Evolutionary conservation across 2,113 vertebrate genomes (phyloP).

Genomic region (Pyxicephalus adspersus): DNA sequence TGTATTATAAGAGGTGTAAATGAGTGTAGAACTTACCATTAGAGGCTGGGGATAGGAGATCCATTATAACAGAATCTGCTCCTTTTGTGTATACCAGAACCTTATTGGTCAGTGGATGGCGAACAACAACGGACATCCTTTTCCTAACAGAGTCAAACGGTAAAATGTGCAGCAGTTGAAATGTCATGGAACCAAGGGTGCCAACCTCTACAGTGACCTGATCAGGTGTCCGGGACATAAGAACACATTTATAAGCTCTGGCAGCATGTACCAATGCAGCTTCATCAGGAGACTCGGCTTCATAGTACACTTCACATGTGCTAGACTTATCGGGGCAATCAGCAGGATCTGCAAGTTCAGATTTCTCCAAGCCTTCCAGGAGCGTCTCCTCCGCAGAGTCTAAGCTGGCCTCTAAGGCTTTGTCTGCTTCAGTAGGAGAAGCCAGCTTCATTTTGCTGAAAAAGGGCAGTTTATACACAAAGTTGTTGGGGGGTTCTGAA

Average conservation of each 20-base stretch:
- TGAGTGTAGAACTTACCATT: conserved; percentile 64
- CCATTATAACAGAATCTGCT: conserved; percentile 89
- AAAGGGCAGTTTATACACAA: conserved; percentile 70
- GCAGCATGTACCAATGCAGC: conserved; percentile 78
- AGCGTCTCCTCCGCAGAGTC: neutral
- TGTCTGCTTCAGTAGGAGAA: conserved; percentile 63
- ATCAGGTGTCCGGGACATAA: conserved; percentile 79
- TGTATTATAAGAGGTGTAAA: neutral
- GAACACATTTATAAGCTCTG: conserved; percentile 77
- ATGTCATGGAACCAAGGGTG: conserved; percentile 75
- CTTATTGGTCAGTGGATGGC: conserved; percentile 83
- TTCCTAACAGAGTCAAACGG: conserved; percentile 91
- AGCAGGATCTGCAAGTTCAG: neutral
- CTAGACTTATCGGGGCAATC: neutral
- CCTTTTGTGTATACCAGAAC: conserved; percentile 93
- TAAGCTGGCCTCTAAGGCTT: conserved; percentile 12
- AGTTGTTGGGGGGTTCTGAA: conserved; percentile 66
- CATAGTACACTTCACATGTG: conserved; percentile 68
- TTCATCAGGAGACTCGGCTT: conserved; percentile 80
- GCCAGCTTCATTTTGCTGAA: conserved; percentile 72
- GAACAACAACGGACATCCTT: conserved; percentile 92
- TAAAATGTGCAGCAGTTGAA: conserved; percentile 86
- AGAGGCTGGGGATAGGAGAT: conserved; percentile 64
- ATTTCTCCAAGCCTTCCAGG: neutral
- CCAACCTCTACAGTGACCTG: conserved; percentile 82